phyloP scores from a whole-genome alignment of 2,797 vertebrate species.

The Sparus aurata region DNA sequence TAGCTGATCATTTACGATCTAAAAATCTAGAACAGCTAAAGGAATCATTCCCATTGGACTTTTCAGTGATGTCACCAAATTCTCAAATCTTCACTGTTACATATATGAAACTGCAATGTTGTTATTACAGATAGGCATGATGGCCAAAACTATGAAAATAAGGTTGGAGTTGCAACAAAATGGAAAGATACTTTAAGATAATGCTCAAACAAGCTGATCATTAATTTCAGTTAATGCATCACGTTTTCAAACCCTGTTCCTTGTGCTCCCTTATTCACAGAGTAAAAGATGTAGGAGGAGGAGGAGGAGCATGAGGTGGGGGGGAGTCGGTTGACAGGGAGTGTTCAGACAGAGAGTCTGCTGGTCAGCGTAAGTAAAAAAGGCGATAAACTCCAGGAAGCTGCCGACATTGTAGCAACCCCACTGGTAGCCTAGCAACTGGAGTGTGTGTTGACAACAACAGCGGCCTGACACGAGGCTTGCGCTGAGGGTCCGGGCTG shows the following conservation, averaged over 20 bases:
- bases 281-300: conserved; percentile 2
- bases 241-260: background rate
- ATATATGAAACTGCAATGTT: background rate
- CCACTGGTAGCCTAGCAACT: conserved; percentile 74
- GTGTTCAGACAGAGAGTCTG: conserved; percentile 52
- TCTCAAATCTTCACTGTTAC: background rate
- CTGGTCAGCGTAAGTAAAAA: conserved; percentile 63
- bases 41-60: background rate
- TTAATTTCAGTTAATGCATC: background rate
- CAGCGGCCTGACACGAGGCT: conserved; percentile 64
- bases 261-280: background rate
- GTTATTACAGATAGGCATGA: background rate
- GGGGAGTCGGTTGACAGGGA: background rate
- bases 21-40: background rate
- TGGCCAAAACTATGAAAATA: background rate
- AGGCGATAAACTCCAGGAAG: conserved; percentile 70
- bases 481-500: conserved; percentile 46
- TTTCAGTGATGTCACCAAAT: background rate
- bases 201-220: background rate
- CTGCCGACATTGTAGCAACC: conserved; percentile 57
- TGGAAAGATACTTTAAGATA: conserved; percentile 1
- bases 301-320: background rate
- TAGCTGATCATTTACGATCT: background rate
- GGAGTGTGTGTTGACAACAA: conserved; percentile 81
- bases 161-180: background rate